A percentile compares a stretch with the other conserved stretches of the same genome.
Conservation (phyloP, 2,888 invertebrate genomes). For the Drosophila fungiperda region DNA sequence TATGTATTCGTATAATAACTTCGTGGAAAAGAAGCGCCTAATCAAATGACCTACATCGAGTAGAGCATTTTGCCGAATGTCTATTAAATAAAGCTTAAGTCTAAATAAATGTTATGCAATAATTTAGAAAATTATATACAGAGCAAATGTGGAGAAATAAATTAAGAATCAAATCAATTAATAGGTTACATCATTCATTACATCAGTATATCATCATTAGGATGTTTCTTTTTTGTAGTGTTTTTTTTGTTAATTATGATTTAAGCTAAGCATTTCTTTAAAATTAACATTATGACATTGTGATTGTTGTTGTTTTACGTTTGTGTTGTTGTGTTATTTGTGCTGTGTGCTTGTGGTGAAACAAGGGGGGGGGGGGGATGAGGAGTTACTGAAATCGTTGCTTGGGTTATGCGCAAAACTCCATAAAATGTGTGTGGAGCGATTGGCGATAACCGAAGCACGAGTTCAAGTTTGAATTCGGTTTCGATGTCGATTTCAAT, state of each 20-base stretch:
- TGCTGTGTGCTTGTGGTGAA: constrained; percentile 29
- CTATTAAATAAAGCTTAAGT: constrained; percentile 65
- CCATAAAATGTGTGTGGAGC: constrained; percentile 1
- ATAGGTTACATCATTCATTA: constrained; percentile 49
- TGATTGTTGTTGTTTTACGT: constrained; percentile 42
- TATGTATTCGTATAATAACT: constrained; percentile 48
- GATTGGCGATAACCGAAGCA: constrained; percentile 82
- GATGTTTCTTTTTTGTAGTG: background rate
- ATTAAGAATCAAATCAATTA: constrained; percentile 60
- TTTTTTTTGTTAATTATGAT: constrained; percentile 29
- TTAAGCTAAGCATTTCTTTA: constrained; percentile 59
- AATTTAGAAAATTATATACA: constrained; percentile 80
- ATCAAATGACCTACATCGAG: constrained; percentile 48
- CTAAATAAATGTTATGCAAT: constrained; percentile 73
- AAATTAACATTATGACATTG: constrained; percentile 63
- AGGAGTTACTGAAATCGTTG: constrained; percentile 79
- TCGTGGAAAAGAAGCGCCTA: constrained; percentile 66
- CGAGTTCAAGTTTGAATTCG: constrained; percentile 72
- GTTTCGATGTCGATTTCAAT: constrained; percentile 42
- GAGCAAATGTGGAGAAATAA: constrained; percentile 71
- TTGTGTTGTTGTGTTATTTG: constrained; percentile 14
- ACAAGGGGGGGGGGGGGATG: background rate
- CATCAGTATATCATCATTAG: constrained; percentile 16
- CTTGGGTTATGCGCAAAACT: constrained; percentile 77
- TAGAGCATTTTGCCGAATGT: constrained; percentile 44